Conservation (phyloP, 2,888 invertebrate species). For the Rhagium mordax region DNA sequence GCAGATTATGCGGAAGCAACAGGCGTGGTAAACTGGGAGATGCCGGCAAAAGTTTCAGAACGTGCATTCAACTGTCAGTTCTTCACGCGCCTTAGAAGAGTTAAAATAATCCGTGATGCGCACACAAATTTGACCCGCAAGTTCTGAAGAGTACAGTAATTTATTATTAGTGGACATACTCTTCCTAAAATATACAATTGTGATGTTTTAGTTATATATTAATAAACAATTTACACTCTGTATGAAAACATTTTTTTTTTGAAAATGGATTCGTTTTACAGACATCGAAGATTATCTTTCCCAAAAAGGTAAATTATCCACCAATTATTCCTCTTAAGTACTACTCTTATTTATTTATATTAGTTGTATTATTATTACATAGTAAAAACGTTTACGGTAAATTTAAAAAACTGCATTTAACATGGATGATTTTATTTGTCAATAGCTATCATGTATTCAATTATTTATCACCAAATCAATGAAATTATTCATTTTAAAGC, state of each 20-base stretch:
- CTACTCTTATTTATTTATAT: too few species aligned
- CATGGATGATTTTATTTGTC: too few species aligned
- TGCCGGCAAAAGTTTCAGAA: slow-evolving; percentile 52
- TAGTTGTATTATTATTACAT: too few species aligned
- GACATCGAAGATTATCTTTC: slow-evolving; percentile 50
- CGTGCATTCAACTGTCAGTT: slow-evolving; percentile 54
- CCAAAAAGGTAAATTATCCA: slow-evolving; percentile 53
- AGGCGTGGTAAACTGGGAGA: slow-evolving; percentile 62
- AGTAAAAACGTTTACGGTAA: too few species aligned
- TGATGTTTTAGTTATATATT: slow-evolving; percentile 29
- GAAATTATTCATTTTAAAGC: too few species aligned
- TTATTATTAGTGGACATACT: neutral
- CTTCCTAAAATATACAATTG: neutral
- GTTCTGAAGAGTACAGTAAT: slow-evolving; percentile 18
- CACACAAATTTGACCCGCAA: slow-evolving; percentile 18
- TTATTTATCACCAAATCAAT: too few species aligned
- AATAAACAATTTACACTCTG: neutral
- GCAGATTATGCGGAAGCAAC: slow-evolving; percentile 54
- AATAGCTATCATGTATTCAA: too few species aligned
- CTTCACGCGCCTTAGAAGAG: slow-evolving; percentile 48
- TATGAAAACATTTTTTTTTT: neutral
- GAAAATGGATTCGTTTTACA: slow-evolving; percentile 54
- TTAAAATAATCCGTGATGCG: slow-evolving; percentile 38
- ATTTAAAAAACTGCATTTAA: too few species aligned
- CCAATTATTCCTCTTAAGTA: too few species aligned